Base-by-base conservation (phyloP, 2,113 vertebrate genomes). In the Cranoglanis bouderius region DNA sequence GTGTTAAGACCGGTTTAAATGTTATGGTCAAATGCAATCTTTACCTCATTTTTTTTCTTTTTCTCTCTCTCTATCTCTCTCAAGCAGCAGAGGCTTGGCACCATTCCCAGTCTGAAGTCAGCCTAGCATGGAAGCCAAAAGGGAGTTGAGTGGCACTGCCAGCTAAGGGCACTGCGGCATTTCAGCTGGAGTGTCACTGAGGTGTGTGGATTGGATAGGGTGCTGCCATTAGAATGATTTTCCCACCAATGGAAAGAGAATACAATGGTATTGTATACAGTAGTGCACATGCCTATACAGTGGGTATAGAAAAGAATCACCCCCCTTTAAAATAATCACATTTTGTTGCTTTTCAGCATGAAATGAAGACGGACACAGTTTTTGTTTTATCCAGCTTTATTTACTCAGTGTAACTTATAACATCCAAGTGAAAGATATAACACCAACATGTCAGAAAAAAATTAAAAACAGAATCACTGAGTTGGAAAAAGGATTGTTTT, bases 91-190 rank as follows among this genome's bases (percentile, higher is more conserved):
- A 51, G 59, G 46, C 74, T 86, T 91, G 89, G 91, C 89, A 85
- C 40, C 3, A 16, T 84, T 90, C 89, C 91, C 89, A 89, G 86
- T 87, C 85, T 88, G 74, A 88, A 92, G 86, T 87, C 90, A 90
- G 90, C 87, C 75, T 91, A 89, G 89, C 88, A 90, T 85, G 86
- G 87, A 89, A 88, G 88, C 84, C 86, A 85, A 85, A 86, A 90
- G 90, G 85, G 88, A 81, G 87, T 65, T 88, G 85, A 92, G 88
- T 90, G 91, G 90, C 91, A 92, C 87, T 90, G 77, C 90, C 90
- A 90, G 87, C 84, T 88, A 90, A 90, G 91, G 90, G 90, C 91
- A 92, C 91, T 92, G 90, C 91, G 82, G 91, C 91, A 92, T 92
- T 92, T 90, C 63, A 86, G 86, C 90, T 88, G 84, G 51, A 84